phyloP scores from a whole-genome alignment of 2,113 vertebrate genomes.

The Peromyscus maniculatus region DNA sequence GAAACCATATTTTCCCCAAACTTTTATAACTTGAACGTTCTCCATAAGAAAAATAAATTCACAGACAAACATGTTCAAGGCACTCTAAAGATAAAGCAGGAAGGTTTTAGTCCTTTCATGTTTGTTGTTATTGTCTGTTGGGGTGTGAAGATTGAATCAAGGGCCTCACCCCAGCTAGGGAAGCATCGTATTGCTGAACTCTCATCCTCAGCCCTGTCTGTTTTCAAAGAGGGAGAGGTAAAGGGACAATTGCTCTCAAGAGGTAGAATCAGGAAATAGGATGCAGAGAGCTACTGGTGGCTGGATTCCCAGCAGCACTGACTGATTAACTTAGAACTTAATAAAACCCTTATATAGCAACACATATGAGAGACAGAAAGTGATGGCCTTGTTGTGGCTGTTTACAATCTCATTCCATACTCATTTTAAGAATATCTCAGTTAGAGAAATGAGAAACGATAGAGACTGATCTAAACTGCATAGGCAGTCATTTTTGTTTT shows the following conservation, averaged over 20 bases:
- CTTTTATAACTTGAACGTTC: neutral
- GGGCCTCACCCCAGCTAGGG: neutral
- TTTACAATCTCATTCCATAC: neutral
- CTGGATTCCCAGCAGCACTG: neutral
- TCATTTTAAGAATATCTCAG: slow-evolving; percentile 4
- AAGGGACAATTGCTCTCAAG: neutral
- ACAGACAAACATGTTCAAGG: neutral
- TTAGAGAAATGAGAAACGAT: slow-evolving; percentile 9
- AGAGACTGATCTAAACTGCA: neutral
- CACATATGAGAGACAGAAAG: neutral
- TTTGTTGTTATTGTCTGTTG: neutral
- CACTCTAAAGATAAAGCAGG: neutral
- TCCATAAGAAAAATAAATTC: slow-evolving; percentile 35
- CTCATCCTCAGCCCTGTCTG: neutral
- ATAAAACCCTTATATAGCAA: neutral
- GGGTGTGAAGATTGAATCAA: neutral
- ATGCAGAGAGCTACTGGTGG: neutral
- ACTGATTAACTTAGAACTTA: neutral
- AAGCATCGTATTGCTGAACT: neutral
- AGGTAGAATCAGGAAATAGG: neutral
- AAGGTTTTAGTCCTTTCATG: neutral
- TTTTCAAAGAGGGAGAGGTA: neutral
- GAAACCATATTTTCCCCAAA: neutral
- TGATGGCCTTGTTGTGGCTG: neutral
- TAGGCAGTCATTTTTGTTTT: neutral